A percentile compares a stretch with the other conserved stretches of the same genome.
These are phyloP conservation scores for Grammomys dolichurus DNA, from an alignment of 2,113 vertebrate genomes.

Conservation along the genomic window DNA sequence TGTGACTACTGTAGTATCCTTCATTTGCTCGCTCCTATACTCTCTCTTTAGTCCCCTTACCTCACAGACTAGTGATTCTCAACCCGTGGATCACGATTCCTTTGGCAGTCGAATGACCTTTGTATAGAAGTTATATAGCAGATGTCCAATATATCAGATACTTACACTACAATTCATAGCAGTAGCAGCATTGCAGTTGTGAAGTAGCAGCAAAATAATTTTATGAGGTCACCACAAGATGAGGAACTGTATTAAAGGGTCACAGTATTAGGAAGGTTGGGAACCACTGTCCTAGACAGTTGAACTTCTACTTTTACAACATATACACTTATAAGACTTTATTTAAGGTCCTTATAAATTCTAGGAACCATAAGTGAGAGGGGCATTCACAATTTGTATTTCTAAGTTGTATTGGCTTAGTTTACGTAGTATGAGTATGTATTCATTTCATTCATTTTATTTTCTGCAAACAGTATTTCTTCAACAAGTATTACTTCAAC, in stretches of 20 bases:
- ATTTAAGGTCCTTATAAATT: background rate
- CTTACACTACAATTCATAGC: background rate
- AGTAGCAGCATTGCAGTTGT: background rate
- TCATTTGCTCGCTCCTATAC: rapidly evolving
- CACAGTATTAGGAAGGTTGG: background rate
- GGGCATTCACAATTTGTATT: background rate
- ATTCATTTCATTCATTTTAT: background rate
- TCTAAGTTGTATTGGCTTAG: too few species aligned
- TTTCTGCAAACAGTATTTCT: background rate
- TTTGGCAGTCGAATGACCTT: background rate
- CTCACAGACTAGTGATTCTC: background rate
- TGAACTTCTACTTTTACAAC: background rate
- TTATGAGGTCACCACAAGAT: background rate
- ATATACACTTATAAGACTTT: background rate
- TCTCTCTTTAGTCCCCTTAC: background rate
- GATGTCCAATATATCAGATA: background rate
- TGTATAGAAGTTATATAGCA: background rate
- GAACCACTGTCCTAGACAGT: background rate
- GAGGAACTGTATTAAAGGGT: background rate
- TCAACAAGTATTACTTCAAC: background rate
- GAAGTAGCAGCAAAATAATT: background rate
- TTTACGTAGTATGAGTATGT: too few species aligned
- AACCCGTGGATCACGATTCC: background rate
- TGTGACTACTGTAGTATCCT: background rate
- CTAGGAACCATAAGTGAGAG: too few species aligned